Percentiles rank a stretch among this genome's conserved stretches.
Evolutionary conservation across 2,888 invertebrate species (phyloP).

Genomic region (Drepanosiphum platanoidis): DNA sequence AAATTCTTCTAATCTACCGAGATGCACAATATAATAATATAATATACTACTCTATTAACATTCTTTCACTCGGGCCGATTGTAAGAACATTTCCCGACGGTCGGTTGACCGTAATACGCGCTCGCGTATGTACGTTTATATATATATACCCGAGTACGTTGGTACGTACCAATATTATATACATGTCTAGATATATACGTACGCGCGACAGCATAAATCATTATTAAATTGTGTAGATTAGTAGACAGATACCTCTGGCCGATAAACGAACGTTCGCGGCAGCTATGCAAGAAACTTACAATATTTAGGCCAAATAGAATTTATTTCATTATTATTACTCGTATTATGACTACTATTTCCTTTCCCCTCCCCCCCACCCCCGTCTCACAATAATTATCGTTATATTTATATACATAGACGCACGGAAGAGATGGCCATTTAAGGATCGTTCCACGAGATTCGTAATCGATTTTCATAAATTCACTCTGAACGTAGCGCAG

Average conservation of each 20-base stretch:
- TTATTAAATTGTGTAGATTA: conserved; percentile 10
- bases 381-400: background rate
- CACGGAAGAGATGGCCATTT: conserved; percentile 32
- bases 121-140: background rate
- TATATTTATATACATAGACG: background rate
- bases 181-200: background rate
- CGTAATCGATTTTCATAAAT: conserved; percentile 25
- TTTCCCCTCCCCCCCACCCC: no score
- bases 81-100: conserved; percentile 34
- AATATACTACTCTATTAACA: conserved; percentile 37
- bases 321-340: conserved; percentile 16
- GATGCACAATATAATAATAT: background rate
- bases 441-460: conserved; percentile 21
- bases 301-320: conserved; percentile 28
- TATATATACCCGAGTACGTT: background rate
- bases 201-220: background rate
- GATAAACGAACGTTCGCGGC: background rate
- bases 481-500: background rate
- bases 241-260: background rate
- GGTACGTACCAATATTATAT: background rate
- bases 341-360: background rate
- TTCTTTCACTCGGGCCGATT: conserved; percentile 17
- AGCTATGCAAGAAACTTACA: background rate
- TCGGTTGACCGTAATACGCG: conserved; percentile 1
- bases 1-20: conserved; percentile 42